Evolutionary conservation across 2,888 invertebrate species (phyloP).

Genomic region (Esperia sulphurella): DNA sequence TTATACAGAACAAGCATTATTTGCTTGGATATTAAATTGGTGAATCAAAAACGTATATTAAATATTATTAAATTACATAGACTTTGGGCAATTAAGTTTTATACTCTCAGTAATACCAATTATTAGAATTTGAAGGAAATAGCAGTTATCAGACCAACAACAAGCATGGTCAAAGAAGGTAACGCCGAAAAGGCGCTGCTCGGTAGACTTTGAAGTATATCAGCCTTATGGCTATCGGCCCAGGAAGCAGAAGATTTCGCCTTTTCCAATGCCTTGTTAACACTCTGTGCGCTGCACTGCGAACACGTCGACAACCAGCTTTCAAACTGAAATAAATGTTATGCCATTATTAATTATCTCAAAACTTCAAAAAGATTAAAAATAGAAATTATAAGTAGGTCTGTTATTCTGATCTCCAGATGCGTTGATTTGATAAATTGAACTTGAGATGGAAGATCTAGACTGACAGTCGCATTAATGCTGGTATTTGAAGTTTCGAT

Average conservation of each 20-base stretch:
- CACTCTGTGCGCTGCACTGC: conserved; percentile 40
- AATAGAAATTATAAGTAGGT: too few species aligned
- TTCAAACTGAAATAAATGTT: conserved; percentile 53
- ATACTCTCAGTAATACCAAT: not conserved
- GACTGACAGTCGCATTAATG: too few species aligned
- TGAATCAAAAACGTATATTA: not conserved
- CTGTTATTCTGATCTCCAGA: too few species aligned
- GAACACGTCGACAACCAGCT: conserved; percentile 43
- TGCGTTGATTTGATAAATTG: too few species aligned
- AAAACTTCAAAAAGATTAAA: too few species aligned
- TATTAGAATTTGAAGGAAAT: not conserved
- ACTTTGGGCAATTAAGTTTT: too few species aligned
- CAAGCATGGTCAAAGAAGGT: conserved; percentile 29
- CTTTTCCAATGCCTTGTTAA: conserved; percentile 23
- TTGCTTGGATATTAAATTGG: not conserved
- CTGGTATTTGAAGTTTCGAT: too few species aligned
- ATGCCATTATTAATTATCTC: too few species aligned
- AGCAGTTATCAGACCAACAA: conserved; percentile 8
- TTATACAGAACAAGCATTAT: not conserved
- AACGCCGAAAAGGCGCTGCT: conserved; percentile 24
- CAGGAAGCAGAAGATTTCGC: conserved; percentile 35
- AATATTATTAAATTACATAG: too few species aligned
- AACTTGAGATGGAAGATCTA: too few species aligned
- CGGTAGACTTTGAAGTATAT: conserved; percentile 37
- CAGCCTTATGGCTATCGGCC: conserved; percentile 46